Conservation (phyloP, 2,888 invertebrate genomes). For the Diaperis boleti region DNA sequence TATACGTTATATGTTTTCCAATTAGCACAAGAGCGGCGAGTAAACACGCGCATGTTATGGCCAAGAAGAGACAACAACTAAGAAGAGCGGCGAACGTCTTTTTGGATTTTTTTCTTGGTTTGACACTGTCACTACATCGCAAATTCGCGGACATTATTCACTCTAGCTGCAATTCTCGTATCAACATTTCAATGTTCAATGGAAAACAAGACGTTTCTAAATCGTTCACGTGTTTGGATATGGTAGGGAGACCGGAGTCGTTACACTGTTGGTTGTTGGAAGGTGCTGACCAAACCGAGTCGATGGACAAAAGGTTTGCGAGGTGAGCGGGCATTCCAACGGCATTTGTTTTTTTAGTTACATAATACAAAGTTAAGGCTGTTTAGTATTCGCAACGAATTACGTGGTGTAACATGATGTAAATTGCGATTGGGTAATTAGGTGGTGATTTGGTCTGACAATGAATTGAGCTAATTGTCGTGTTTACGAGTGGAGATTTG, state of each 20-base stretch:
- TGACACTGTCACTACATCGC: slow-evolving; percentile 31
- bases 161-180: slow-evolving; percentile 30
- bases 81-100: slow-evolving; percentile 51
- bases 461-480: no score
- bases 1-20: slow-evolving; percentile 57
- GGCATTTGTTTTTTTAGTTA: neutral
- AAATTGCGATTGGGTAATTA: no score
- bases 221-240: slow-evolving; percentile 40
- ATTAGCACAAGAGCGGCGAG: slow-evolving; percentile 61
- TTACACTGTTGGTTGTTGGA: slow-evolving; percentile 8
- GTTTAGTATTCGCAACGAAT: no score
- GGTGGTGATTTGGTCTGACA: no score
- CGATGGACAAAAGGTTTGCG: neutral
- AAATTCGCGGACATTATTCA: slow-evolving; percentile 28
- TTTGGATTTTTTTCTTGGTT: slow-evolving; percentile 36
- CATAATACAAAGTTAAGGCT: no score
- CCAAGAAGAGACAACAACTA: slow-evolving; percentile 62
- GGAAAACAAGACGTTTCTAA: slow-evolving; percentile 36
- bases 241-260: slow-evolving; percentile 34
- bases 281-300: slow-evolving; percentile 22
- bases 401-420: no score
- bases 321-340: neutral
- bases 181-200: slow-evolving; percentile 50
- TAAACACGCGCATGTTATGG: slow-evolving; percentile 60
- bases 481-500: no score